These are phyloP conservation scores for Salvelinus alpinus DNA, from an alignment of 2,113 vertebrate species.

Conservation along the genomic window DNA sequence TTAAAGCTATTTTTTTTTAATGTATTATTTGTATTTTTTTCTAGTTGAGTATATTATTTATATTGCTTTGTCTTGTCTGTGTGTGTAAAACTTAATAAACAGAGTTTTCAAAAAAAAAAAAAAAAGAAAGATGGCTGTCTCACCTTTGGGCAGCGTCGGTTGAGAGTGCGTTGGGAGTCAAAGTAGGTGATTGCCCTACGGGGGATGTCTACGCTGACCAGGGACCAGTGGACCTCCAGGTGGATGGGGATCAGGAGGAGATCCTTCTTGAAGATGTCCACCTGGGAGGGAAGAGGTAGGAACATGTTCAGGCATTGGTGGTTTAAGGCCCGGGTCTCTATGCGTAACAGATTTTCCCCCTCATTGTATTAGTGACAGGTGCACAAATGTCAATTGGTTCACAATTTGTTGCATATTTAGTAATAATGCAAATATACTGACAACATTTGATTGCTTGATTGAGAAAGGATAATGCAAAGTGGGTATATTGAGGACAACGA, in stretches of 20 bases:
- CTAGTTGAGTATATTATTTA: too few species aligned
- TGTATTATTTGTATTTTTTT: too few species aligned
- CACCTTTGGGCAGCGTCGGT: slow-evolving; percentile 91
- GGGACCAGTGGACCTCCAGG: slow-evolving; percentile 92
- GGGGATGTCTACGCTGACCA: slow-evolving; percentile 86
- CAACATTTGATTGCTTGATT: not conserved
- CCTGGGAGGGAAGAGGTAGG: slow-evolving; percentile 61
- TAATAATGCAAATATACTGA: too few species aligned
- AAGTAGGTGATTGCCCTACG: slow-evolving; percentile 86
- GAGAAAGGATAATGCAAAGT: not conserved
- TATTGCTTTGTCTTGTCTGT: too few species aligned
- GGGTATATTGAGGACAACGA: not conserved
- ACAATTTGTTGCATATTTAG: too few species aligned
- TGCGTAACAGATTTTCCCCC: too few species aligned
- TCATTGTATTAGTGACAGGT: too few species aligned
- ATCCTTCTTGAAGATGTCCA: slow-evolving; percentile 92
- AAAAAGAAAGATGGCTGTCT: not conserved
- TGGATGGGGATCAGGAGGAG: slow-evolving; percentile 90
- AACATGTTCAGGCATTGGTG: not conserved
- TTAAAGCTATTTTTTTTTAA: too few species aligned
- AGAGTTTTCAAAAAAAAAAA: too few species aligned
- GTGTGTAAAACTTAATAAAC: too few species aligned
- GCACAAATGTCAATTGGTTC: too few species aligned
- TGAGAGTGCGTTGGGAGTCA: slow-evolving; percentile 90
- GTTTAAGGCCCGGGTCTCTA: too few species aligned